Conservation (phyloP, 2,113 vertebrate genomes). For the Nothoprocta pentlandii region DNA sequence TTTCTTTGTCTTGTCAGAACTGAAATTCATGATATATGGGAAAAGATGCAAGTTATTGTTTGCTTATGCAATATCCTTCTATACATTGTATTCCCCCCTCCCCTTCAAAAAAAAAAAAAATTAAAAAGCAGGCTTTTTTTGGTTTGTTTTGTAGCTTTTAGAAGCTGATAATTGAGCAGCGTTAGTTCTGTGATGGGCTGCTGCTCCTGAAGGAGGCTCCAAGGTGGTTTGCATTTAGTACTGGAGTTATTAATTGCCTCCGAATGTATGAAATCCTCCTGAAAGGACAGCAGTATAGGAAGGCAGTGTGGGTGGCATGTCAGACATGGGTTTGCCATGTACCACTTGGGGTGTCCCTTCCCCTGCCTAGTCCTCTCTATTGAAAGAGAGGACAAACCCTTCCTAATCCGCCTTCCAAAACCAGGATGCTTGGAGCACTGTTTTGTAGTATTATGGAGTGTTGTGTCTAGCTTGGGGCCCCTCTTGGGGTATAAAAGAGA, state of each 20-base stretch:
- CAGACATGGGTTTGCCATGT: neutral
- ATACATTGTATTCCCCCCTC: neutral
- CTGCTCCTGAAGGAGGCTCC: neutral
- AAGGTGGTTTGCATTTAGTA: neutral
- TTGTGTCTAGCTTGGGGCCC: neutral
- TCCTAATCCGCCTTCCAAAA: neutral
- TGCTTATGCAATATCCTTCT: neutral
- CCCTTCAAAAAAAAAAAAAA: too few species aligned
- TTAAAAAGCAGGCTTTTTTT: neutral
- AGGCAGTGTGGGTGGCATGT: neutral
- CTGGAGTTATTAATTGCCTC: neutral
- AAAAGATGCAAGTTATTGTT: conserved; percentile 52
- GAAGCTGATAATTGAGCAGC: neutral
- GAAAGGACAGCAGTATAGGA: neutral
- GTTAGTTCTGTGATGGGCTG: neutral
- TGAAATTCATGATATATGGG: conserved; percentile 47
- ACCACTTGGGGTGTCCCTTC: rapidly evolving
- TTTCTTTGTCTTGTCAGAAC: conserved; percentile 67
- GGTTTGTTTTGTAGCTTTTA: neutral
- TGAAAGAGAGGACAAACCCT: neutral
- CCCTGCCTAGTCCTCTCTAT: neutral
- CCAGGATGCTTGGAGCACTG: neutral
- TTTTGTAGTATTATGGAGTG: rapidly evolving
- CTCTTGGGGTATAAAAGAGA: neutral
- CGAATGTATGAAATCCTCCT: neutral